Percentiles rank a stretch among this genome's conserved stretches.
These are phyloP conservation scores for Cairina moschata DNA, from an alignment of 2,113 vertebrate species.

Conservation along the genomic window DNA sequence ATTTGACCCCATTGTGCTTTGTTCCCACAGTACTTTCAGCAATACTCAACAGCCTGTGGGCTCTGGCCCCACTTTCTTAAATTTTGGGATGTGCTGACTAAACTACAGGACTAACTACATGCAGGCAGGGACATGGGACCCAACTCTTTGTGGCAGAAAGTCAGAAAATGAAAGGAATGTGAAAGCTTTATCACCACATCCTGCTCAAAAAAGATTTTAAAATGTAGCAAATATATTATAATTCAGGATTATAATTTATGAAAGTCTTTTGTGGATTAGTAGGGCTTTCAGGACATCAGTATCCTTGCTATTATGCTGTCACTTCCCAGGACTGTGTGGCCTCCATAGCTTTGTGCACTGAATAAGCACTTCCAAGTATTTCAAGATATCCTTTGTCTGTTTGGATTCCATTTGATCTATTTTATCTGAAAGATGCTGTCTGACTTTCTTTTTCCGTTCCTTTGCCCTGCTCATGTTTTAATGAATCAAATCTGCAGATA, in stretches of 20 bases:
- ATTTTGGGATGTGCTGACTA: not conserved
- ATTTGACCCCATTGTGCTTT: not conserved
- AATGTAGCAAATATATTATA: not conserved
- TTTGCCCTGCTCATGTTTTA: not conserved
- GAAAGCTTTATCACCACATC: not conserved
- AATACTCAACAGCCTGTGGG: not conserved
- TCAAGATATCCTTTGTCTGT: not conserved
- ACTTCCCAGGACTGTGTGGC: not conserved
- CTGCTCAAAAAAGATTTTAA: not conserved
- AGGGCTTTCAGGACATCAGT: not conserved
- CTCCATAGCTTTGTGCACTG: not conserved
- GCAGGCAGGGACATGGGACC: not conserved
- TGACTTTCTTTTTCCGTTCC: not conserved
- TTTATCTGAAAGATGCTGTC: not conserved
- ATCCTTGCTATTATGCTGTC: not conserved
- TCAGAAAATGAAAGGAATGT: not conserved
- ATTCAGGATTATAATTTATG: not conserved
- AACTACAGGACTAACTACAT: not conserved
- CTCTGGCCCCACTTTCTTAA: not conserved
- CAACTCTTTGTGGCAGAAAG: not conserved
- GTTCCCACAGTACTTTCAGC: not conserved
- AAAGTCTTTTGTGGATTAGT: not conserved
- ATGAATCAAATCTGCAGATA: not conserved
- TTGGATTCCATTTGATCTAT: not conserved
- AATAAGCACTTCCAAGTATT: not conserved